Evolutionary conservation across 2,888 invertebrate genomes (phyloP).

Genomic region (Plagodis dolabraria): DNA sequence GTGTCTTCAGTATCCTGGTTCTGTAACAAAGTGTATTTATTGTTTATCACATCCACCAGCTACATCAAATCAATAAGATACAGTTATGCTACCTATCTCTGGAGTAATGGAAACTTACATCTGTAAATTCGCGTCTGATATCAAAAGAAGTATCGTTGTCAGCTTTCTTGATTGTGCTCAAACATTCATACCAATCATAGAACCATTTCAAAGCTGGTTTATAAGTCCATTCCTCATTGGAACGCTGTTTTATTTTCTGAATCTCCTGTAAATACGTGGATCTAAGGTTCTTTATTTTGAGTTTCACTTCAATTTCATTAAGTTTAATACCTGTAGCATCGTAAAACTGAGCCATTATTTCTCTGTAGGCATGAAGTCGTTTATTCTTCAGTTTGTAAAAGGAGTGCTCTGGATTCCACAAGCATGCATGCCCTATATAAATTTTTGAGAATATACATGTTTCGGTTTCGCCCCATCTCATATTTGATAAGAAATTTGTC

Average conservation of each 20-base stretch:
- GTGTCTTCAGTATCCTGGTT: slow-evolving; percentile 44
- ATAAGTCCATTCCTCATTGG: slow-evolving; percentile 50
- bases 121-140: slow-evolving; percentile 20
- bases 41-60: not conserved
- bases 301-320: slow-evolving; percentile 55
- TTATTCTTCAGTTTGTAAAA: slow-evolving; percentile 63
- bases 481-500: slow-evolving; percentile 38
- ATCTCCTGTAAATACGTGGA: slow-evolving; percentile 68
- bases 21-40: slow-evolving; percentile 21
- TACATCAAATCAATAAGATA: too few species aligned
- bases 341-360: slow-evolving; percentile 57
- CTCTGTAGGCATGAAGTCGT: slow-evolving; percentile 60
- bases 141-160: slow-evolving; percentile 26
- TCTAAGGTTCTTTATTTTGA: slow-evolving; percentile 64
- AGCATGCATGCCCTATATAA: slow-evolving; percentile 66
- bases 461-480: slow-evolving; percentile 74
- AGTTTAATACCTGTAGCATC: slow-evolving; percentile 59
- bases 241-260: slow-evolving; percentile 60
- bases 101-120: slow-evolving; percentile 27
- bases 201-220: slow-evolving; percentile 68
- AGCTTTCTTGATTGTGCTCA: slow-evolving; percentile 37
- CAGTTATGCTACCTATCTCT: not conserved
- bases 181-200: slow-evolving; percentile 56
- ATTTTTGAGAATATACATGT: slow-evolving; percentile 75
- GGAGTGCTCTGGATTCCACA: slow-evolving; percentile 70